Conservation (phyloP, 1,140 invertebrate species). For the Diploscapter pachys region DNA sequence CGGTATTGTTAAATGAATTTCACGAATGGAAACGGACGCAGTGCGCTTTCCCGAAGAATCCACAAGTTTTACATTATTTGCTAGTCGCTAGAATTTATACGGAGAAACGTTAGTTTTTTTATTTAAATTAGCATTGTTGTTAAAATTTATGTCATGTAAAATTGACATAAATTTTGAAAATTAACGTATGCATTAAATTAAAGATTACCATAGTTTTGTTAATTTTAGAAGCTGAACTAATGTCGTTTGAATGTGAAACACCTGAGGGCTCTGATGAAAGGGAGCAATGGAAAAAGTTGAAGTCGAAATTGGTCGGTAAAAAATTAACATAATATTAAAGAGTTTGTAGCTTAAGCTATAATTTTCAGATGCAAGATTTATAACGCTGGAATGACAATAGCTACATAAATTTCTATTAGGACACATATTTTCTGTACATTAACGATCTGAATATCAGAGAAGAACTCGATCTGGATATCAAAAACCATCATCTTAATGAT, state of each 20-base stretch:
- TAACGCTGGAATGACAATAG: too few relatives aligned
- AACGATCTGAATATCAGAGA: too few relatives aligned
- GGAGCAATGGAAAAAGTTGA: neutral
- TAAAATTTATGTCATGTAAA: slow-evolving; percentile 6
- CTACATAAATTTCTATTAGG: too few relatives aligned
- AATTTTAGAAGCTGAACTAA: too few relatives aligned
- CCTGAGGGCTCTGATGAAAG: slow-evolving; percentile 13
- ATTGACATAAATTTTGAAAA: neutral
- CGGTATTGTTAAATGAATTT: slow-evolving; percentile 45
- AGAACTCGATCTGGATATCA: too few relatives aligned
- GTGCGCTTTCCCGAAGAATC: slow-evolving; percentile 79
- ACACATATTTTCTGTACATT: too few relatives aligned
- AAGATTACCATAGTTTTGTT: too few relatives aligned
- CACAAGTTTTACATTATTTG: slow-evolving; percentile 74
- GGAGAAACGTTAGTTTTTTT: slow-evolving; percentile 62
- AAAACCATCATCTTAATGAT: too few relatives aligned
- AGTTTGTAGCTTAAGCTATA: too few relatives aligned
- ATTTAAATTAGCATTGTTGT: neutral
- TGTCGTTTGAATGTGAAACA: neutral
- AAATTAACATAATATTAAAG: too few relatives aligned
- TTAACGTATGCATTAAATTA: too few relatives aligned
- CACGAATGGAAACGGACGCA: slow-evolving; percentile 55
- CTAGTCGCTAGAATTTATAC: slow-evolving; percentile 76
- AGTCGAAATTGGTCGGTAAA: neutral
- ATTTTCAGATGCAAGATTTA: too few relatives aligned